Percentiles rank a stretch among this genome's conserved stretches.
These are phyloP conservation scores for Lipophrys pholis DNA, from an alignment of 2,113 vertebrate species.

Conservation along the genomic window DNA sequence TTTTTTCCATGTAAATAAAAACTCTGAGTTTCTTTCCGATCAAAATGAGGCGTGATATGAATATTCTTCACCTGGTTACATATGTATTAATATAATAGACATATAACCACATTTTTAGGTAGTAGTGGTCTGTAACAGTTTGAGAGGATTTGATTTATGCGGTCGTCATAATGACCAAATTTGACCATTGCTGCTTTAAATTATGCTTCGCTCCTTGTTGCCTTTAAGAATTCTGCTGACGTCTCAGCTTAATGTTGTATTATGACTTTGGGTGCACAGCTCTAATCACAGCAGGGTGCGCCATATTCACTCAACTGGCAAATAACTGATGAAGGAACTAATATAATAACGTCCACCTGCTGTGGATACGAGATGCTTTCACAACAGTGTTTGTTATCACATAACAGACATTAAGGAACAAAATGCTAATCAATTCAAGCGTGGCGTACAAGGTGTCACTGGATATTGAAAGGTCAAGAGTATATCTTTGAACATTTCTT, in stretches of 20 bases:
- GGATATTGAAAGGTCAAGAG: no score
- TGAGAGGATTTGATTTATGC: no score
- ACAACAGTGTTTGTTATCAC: background rate
- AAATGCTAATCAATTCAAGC: no score
- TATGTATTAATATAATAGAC: no score
- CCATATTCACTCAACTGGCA: constrained; percentile 42
- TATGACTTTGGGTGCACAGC: background rate
- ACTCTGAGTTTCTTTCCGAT: no score
- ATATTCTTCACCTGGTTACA: no score
- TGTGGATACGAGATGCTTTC: constrained; percentile 38
- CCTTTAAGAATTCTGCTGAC: background rate
- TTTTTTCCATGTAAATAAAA: no score
- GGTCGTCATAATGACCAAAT: background rate
- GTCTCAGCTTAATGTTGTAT: constrained; percentile 3
- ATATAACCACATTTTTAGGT: no score
- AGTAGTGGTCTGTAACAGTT: no score
- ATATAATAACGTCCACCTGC: constrained; percentile 24
- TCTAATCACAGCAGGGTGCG: constrained; percentile 36
- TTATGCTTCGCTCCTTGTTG: background rate
- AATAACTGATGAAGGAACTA: constrained; percentile 33
- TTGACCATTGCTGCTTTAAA: background rate
- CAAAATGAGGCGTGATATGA: no score
- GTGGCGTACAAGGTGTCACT: no score
- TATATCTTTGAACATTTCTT: no score
- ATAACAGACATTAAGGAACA: background rate